phyloP scores from a whole-genome alignment of 2,113 vertebrate genomes.

The Rhea pennata region DNA sequence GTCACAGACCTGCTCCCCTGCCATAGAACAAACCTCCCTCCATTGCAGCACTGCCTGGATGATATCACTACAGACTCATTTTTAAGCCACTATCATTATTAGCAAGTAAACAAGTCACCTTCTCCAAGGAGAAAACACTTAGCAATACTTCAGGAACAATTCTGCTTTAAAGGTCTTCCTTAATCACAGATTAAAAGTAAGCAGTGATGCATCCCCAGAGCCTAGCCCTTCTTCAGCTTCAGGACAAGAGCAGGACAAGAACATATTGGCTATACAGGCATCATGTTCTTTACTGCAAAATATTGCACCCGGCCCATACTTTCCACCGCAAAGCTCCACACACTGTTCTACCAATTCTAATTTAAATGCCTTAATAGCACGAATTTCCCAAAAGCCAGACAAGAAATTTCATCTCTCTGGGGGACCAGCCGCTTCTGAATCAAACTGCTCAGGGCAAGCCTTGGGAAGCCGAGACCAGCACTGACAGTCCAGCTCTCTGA shows the following conservation, averaged over 20 bases:
- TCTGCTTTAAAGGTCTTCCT: background rate
- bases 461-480: background rate
- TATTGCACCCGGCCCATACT: background rate
- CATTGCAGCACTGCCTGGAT: rapidly evolving
- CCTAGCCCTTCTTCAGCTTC: background rate
- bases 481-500: background rate
- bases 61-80: background rate
- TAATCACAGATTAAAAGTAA: background rate
- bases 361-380: background rate
- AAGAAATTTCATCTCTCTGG: background rate
- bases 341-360: background rate
- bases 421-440: background rate
- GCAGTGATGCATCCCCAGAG: background rate
- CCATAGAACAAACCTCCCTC: background rate
- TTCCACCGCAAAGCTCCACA: background rate
- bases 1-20: background rate
- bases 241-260: background rate
- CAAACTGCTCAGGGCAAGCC: background rate
- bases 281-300: rapidly evolving
- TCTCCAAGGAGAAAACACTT: background rate
- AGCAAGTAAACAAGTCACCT: background rate
- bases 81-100: background rate
- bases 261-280: rapidly evolving
- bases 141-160: background rate
- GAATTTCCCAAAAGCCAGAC: background rate